Percentiles rank a stretch among this genome's conserved stretches.
These are phyloP conservation scores for Oncorhynchus mykiss DNA, from an alignment of 2,113 vertebrate species.

Conservation along the genomic window DNA sequence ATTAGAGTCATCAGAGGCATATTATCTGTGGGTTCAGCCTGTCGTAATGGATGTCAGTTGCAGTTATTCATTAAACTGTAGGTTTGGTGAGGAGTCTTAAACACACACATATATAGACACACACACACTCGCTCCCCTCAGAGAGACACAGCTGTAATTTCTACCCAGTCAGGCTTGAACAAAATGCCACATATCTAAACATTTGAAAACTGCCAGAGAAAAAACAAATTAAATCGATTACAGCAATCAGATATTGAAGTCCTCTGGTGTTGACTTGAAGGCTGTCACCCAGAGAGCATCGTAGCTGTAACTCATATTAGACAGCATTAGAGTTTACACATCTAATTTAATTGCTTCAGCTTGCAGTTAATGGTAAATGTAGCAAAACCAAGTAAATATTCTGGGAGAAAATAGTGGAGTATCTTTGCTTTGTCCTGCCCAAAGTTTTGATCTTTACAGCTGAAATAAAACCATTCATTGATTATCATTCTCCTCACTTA, in stretches of 20 bases:
- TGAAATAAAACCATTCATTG: no score
- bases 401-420: no score
- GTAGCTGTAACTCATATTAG: conserved; percentile 33
- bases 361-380: conserved; percentile 21
- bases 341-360: conserved; percentile 41
- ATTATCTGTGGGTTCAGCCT: conserved; percentile 38
- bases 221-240: conserved; percentile 37
- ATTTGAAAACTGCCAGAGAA: conserved; percentile 19
- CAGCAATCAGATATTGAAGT: conserved; percentile 47
- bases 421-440: no score
- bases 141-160: conserved; percentile 33
- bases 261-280: conserved; percentile 41
- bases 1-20: conserved; percentile 44
- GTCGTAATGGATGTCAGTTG: conserved; percentile 37
- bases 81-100: conserved; percentile 30
- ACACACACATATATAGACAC: conserved; percentile 25
- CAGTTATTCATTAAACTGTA: conserved; percentile 58
- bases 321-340: conserved; percentile 34
- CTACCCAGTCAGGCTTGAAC: conserved; percentile 46
- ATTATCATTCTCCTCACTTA: no score
- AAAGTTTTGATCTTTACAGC: no score
- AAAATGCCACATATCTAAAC: conserved; percentile 33
- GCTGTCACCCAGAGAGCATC: conserved; percentile 43
- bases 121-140: conserved; percentile 23
- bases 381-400: background rate